Base-by-base conservation (phyloP, 2,797 vertebrate genomes). In the Megalops cyprinoides region DNA sequence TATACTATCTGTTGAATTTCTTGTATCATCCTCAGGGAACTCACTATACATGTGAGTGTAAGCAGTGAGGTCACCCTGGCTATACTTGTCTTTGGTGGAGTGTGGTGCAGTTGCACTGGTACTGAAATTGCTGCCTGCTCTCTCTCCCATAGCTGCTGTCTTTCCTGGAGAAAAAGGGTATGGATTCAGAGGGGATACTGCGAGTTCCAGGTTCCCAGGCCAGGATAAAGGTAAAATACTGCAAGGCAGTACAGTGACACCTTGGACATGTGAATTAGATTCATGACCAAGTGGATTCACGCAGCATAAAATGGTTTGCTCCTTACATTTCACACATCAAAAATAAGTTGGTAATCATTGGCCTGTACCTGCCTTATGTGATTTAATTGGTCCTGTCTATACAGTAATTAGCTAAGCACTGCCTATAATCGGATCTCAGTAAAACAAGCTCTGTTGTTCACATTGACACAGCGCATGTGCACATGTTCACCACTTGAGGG, bases 201-300 rank as follows among this genome's bases (percentile, higher is more conserved):
- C 93, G 97, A 89, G 94, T 97, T 79, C 96, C 96, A 28, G 97
- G 97, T 4, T 96, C 97, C 86, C 96, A 97, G 90, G 91, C 94
- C 77, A 96, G 97, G 86, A 96, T 97, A 84, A 97, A 98, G 96
- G 97, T 97, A 92, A 60, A 60, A 58, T 12, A 18, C 20, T 28
- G 15, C 0, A 6, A 12, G 20, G 1, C 20, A 31, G 37, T 9
- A 12, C 4, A 18, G 10, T 65, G 69, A 28, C 23, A 74, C n/a
- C 60, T 34, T 10, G 37, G 28, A 25, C 56, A 58, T 56, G 53
- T n/a, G n/a, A n/a, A n/a, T n/a, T n/a, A n/a, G n/a, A n/a, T n/a
- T n/a, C n/a, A n/a, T n/a, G n/a, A n/a, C n/a, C n/a, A n/a, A n/a
- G n/a, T n/a, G n/a, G n/a, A n/a, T n/a, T n/a, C n/a, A n/a, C n/a